phyloP scores from a whole-genome alignment of 2,888 invertebrate genomes.

The Leptopterna dolabrata region DNA sequence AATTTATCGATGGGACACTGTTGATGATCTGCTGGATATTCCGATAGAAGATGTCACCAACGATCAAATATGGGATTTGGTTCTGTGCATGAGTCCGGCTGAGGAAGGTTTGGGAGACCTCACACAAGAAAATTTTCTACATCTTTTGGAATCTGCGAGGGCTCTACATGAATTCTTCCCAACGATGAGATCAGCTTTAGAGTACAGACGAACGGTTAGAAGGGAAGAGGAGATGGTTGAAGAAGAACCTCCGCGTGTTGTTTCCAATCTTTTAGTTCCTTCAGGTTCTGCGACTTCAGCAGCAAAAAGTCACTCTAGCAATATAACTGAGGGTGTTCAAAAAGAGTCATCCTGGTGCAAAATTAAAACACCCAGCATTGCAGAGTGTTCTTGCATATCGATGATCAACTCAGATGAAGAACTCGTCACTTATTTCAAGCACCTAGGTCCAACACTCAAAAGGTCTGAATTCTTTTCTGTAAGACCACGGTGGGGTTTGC shows the following conservation, averaged over 20 bases:
- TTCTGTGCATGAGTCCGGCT: slow-evolving; percentile 17
- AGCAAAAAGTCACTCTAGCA: background rate
- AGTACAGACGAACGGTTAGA: background rate
- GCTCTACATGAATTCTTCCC: slow-evolving; percentile 1
- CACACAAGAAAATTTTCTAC: background rate
- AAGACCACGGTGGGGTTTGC: background rate
- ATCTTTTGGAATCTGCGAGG: slow-evolving; percentile 32
- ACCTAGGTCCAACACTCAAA: background rate
- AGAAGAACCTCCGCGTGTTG: background rate
- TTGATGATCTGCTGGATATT: slow-evolving; percentile 29
- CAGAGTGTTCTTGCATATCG: slow-evolving; percentile 14
- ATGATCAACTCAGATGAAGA: background rate
- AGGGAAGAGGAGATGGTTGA: background rate
- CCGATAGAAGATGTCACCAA: slow-evolving; percentile 37
- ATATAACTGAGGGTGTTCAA: background rate
- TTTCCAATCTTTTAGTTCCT: background rate
- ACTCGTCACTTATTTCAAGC: background rate
- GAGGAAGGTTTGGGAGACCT: slow-evolving; percentile 33
- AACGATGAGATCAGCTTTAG: slow-evolving; percentile 26
- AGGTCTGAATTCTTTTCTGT: background rate
- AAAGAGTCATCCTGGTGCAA: slow-evolving; percentile 13
- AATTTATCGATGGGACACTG: slow-evolving; percentile 12
- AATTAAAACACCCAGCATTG: background rate
- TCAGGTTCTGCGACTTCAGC: background rate
- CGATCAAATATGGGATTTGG: slow-evolving; percentile 37